Conservation (phyloP, 64 coral and sea anemone species). For the Dendronephthya gigantea region DNA sequence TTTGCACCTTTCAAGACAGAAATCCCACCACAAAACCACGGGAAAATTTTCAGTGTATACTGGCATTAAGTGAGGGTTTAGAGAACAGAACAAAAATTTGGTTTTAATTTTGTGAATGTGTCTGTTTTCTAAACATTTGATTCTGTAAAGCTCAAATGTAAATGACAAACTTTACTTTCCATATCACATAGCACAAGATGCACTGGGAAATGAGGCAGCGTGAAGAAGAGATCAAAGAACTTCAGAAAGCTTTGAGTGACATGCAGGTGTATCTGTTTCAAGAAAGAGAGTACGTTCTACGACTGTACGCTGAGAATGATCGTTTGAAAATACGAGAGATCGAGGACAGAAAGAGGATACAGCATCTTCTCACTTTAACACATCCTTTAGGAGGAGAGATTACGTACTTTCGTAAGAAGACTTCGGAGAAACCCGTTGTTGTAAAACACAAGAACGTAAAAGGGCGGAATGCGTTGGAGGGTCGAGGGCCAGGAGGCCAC, state of each 20-base stretch:
- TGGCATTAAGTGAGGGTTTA: no score
- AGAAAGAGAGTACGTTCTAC: slow-evolving; percentile 2
- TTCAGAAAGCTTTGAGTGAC: slow-evolving; percentile 16
- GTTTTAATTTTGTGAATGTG: no score
- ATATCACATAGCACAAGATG: neutral
- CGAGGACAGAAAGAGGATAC: slow-evolving; percentile 93
- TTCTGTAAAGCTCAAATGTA: neutral
- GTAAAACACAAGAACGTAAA: slow-evolving; percentile 40
- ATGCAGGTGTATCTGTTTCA: slow-evolving; percentile 10
- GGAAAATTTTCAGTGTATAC: no score
- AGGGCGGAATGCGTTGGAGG: neutral
- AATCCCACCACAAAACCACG: no score
- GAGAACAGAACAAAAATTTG: no score
- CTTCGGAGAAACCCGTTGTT: slow-evolving; percentile 65
- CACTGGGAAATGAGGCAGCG: slow-evolving; percentile 16
- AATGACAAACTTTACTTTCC: neutral
- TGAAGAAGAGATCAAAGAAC: slow-evolving; percentile 5
- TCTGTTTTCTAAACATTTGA: no score
- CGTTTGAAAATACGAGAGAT: slow-evolving; percentile 21
- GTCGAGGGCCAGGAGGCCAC: slow-evolving; percentile 85
- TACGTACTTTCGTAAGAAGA: slow-evolving; percentile 87
- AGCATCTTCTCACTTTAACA: slow-evolving; percentile 68
- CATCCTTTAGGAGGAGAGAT: slow-evolving; percentile 67
- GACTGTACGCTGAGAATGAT: slow-evolving; percentile 14
- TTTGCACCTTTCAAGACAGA: no score